Percentiles rank a stretch among this genome's conserved stretches.
Conservation (phyloP, 2,888 invertebrate species). For the Tetranychus truncatus region DNA sequence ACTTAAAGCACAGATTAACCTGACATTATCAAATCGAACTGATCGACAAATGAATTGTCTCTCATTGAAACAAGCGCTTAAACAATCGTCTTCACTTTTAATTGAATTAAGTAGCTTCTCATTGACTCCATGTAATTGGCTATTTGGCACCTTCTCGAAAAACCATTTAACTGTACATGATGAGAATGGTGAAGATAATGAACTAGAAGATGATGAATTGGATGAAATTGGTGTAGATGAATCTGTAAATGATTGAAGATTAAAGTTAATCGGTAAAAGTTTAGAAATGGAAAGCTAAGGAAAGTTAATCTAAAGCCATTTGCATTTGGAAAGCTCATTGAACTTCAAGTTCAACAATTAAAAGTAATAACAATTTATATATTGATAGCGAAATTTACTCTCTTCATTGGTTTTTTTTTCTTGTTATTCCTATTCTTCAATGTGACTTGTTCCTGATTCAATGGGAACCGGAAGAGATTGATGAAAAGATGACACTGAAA, state of each 20-base stretch:
- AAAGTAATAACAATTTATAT: neutral
- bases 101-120: neutral
- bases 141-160: slow-evolving; percentile 1
- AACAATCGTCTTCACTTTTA: slow-evolving; percentile 8
- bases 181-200: neutral
- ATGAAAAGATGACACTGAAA: neutral
- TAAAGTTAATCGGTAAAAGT: neutral
- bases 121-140: neutral
- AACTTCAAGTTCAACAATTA: neutral
- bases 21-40: slow-evolving; percentile 21
- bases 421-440: neutral
- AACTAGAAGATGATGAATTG: neutral
- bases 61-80: slow-evolving; percentile 9
- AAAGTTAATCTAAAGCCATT: too few relatives aligned
- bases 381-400: neutral
- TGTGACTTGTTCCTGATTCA: neutral
- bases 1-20: slow-evolving; percentile 22
- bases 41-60: slow-evolving; percentile 23
- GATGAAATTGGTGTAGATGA: neutral
- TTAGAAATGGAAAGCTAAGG: too few relatives aligned
- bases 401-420: neutral
- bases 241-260: neutral
- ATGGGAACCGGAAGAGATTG: neutral
- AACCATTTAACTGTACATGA: neutral
- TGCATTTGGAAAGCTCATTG: neutral